These are phyloP conservation scores for Drosophila bocqueti DNA, from an alignment of 1,140 invertebrate species.

Conservation along the genomic window DNA sequence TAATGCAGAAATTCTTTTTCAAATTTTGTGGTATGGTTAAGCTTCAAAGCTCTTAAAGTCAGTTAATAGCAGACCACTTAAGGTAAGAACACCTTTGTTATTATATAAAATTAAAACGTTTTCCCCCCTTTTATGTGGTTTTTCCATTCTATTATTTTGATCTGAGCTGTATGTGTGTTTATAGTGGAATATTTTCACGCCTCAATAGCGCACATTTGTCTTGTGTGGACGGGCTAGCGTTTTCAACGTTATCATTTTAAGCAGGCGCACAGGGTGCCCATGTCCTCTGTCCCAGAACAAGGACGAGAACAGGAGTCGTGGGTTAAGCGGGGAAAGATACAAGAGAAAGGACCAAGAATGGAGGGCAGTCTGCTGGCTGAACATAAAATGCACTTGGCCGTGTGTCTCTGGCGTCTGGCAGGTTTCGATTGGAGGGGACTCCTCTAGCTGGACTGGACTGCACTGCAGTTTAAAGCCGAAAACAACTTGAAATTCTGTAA, in stretches of 20 bases:
- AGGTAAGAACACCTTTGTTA: neutral
- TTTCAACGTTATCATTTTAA: constrained; percentile 83
- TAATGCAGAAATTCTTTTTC: neutral
- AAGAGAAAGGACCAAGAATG: constrained; percentile 18
- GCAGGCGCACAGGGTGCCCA: constrained; percentile 56
- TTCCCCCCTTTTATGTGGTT: no score
- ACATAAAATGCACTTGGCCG: constrained; percentile 74
- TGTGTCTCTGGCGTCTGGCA: constrained; percentile 41
- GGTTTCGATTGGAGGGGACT: constrained; percentile 40
- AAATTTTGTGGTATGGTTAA: no score
- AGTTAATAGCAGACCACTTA: neutral
- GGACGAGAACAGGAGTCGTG: constrained; percentile 44
- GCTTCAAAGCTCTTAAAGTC: neutral
- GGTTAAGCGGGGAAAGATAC: neutral
- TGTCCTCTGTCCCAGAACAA: constrained; percentile 36
- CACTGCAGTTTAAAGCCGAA: constrained; percentile 60
- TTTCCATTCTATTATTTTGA: neutral
- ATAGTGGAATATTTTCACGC: constrained; percentile 82
- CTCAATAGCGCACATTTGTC: constrained; percentile 81
- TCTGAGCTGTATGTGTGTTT: constrained; percentile 57
- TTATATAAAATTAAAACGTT: neutral
- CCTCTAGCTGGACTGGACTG: constrained; percentile 2
- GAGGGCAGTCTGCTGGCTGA: constrained; percentile 51
- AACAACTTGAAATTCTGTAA: constrained; percentile 57
- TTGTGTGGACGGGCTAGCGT: constrained; percentile 61